phyloP scores from a whole-genome alignment of 2,797 vertebrate genomes.

The Typhlichthys eigenmanni region DNA sequence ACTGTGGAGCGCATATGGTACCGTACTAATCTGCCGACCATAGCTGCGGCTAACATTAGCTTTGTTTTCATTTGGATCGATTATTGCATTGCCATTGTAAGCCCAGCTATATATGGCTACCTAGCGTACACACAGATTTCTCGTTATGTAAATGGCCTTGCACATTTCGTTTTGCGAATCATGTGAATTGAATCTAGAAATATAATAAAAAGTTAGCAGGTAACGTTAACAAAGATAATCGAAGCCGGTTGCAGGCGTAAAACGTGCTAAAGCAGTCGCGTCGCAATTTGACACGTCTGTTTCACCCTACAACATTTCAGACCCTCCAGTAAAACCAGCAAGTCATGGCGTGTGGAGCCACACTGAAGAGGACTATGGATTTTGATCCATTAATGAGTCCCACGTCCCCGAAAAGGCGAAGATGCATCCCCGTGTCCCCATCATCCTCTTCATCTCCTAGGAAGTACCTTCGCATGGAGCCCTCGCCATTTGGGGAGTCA shows the following conservation, averaged over 20 bases:
- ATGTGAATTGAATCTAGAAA: neutral
- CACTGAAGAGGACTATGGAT: slow-evolving; percentile 97
- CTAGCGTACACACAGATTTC: slow-evolving; percentile 52
- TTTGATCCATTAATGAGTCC: slow-evolving; percentile 93
- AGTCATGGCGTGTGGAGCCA: slow-evolving; percentile 96
- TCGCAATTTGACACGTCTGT: slow-evolving; percentile 33
- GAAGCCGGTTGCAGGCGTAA: neutral
- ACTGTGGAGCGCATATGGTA: neutral
- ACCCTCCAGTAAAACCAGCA: slow-evolving; percentile 35
- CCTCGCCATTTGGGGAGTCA: slow-evolving; percentile 92
- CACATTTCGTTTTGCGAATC: slow-evolving; percentile 5
- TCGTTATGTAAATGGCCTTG: slow-evolving; percentile 46
- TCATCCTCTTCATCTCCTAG: slow-evolving; percentile 84
- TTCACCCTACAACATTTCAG: slow-evolving; percentile 27
- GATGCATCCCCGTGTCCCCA: slow-evolving; percentile 88
- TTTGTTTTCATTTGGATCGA: slow-evolving; percentile 67
- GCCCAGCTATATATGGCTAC: slow-evolving; percentile 56
- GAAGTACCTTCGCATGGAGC: slow-evolving; percentile 95
- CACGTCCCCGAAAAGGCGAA: slow-evolving; percentile 90
- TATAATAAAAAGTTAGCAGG: neutral
- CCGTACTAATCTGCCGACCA: neutral
- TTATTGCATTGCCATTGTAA: slow-evolving; percentile 38
- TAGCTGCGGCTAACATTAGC: slow-evolving; percentile 63
- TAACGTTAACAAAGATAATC: neutral
- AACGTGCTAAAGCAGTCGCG: neutral